Conservation (phyloP, 1,140 invertebrate species). For the Archegozetes longisetosus region DNA sequence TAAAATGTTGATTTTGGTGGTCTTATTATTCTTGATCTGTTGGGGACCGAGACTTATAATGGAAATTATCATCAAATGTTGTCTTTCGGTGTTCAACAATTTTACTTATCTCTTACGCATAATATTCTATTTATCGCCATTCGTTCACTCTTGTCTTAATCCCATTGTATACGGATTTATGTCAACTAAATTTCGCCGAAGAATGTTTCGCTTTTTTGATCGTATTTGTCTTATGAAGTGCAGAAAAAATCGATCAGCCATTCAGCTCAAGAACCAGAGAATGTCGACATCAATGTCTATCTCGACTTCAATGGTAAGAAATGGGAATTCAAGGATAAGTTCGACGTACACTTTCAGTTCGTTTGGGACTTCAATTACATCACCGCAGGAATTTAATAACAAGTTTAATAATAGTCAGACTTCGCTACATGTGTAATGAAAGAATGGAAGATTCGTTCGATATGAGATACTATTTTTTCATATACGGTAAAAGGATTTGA, state of each 20-base stretch:
- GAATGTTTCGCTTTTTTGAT: constrained; percentile 25
- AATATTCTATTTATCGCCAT: constrained; percentile 22
- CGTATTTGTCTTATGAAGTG: constrained; percentile 4
- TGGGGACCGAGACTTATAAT: constrained; percentile 36
- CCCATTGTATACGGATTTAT: constrained; percentile 40
- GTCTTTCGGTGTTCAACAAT: constrained; percentile 19
- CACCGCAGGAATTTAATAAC: not conserved
- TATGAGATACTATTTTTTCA: too few relatives aligned
- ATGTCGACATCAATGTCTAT: not conserved
- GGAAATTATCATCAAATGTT: constrained; percentile 25
- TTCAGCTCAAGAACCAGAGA: not conserved
- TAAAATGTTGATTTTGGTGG: constrained; percentile 35
- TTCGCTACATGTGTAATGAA: not conserved
- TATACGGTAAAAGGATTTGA: too few relatives aligned
- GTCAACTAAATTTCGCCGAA: constrained; percentile 34
- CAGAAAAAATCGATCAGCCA: not conserved
- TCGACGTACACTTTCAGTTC: constrained; percentile 14
- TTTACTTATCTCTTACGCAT: constrained; percentile 21
- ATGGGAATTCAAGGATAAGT: not conserved
- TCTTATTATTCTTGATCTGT: constrained; percentile 35
- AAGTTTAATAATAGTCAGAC: not conserved
- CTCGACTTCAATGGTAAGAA: constrained; percentile 1
- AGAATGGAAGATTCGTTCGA: too few relatives aligned
- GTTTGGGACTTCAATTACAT: not conserved
- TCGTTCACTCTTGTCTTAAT: constrained; percentile 33